These are phyloP conservation scores for Elaeidobius kamerunicus DNA, from an alignment of 2,888 invertebrate genomes.

Conservation along the genomic window DNA sequence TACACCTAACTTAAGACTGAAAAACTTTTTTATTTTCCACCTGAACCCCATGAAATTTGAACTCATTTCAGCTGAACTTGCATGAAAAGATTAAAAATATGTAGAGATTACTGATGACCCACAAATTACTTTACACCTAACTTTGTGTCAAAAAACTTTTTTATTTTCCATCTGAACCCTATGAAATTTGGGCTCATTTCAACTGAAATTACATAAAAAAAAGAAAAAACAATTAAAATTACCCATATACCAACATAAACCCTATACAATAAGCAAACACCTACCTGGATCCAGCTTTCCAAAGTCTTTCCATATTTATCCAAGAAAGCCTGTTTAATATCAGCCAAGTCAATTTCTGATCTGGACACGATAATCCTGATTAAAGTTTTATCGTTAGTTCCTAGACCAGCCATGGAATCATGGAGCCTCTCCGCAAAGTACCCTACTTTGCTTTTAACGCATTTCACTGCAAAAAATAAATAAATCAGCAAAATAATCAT, in stretches of 20 bases:
- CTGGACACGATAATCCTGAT: slow-evolving; percentile 90
- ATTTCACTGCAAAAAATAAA: slow-evolving; percentile 67
- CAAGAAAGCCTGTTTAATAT: slow-evolving; percentile 87
- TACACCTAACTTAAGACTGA: too few relatives aligned
- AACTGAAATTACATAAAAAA: background rate
- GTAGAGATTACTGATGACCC: background rate
- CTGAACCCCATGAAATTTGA: background rate
- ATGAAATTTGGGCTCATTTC: background rate
- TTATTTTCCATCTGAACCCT: background rate
- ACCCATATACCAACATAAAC: slow-evolving; percentile 1
- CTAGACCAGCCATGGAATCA: slow-evolving; percentile 87
- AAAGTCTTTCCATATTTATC: slow-evolving; percentile 77
- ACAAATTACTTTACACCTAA: background rate
- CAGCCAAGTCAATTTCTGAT: slow-evolving; percentile 88
- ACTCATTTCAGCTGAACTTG: too few relatives aligned
- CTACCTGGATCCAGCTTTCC: slow-evolving; percentile 83
- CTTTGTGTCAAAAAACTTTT: background rate
- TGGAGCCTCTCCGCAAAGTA: slow-evolving; percentile 91
- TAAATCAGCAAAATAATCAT: slow-evolving; percentile 1
- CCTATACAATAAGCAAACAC: slow-evolving; percentile 48
- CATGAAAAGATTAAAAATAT: too few relatives aligned
- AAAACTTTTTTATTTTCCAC: background rate
- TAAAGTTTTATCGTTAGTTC: slow-evolving; percentile 87
- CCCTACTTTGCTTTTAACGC: slow-evolving; percentile 85
- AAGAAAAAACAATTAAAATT: background rate